Evolutionary conservation across 2,113 vertebrate species (phyloP), one percentile per base, ranked within the genome.

Genomic region (Castor canadensis): DNA sequence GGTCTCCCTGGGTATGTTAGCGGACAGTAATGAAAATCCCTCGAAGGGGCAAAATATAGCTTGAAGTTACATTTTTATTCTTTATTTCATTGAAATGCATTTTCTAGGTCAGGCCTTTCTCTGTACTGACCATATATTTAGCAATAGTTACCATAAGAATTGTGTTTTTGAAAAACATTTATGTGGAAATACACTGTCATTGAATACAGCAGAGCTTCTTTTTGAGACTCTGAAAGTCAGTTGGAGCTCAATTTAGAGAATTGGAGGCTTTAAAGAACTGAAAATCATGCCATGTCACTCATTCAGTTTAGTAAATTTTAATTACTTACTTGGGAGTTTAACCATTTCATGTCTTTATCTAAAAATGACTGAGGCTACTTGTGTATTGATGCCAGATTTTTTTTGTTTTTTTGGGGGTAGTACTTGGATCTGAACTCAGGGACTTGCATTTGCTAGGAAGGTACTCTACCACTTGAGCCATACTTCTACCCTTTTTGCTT

Each of bases 61-160:
- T 89, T 76, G 80, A 92, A 83, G 83, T 54, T 80, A 22, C 8
- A 60, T 79, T 89, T 95, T 93, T 62, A 79, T 89, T 94, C 94
- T 90, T 76, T 67, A 10, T 82, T 93, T 89, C 30, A n/a, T 56
- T 91, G 47, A 94, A 92, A 89, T 94, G 79, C 32, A 54, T 89
- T 95, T 45, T 83, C 62, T 87, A 72, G 80, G 66, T 90, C 76
- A 77, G 64, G 2, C 40, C n/a, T 73, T 89, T 94, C 45, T 93
- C 58, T 92, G 17, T 54, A 22, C 35, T 84, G 20, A 30, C 64
- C 58, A 76, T 71, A 64, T 9, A 87, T 32, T 82, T 87, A 71
- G 79, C 58, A n/a, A 24, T 75, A 56, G 69, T 89, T 87, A 67
- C 11, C 43, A 35, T 94, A 76, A 86, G 45, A 84, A 67, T 96